Evolutionary conservation across 2,888 invertebrate species (phyloP).

Genomic region (Teleiodes luculella): DNA sequence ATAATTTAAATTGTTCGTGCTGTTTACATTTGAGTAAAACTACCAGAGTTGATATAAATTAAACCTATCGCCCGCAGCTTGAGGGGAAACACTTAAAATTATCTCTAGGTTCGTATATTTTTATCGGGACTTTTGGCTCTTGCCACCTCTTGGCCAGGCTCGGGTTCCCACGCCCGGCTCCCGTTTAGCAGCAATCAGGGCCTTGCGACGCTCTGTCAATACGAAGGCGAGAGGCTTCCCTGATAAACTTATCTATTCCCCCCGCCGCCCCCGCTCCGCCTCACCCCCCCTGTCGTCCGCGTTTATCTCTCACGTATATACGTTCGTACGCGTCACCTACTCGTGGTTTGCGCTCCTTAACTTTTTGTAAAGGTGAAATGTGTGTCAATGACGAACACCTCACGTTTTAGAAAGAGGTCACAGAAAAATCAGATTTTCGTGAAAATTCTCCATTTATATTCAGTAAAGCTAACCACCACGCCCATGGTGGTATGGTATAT

Average conservation of each 20-base stretch:
- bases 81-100: constrained; percentile 19
- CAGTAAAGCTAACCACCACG: not conserved
- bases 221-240: constrained; percentile 74
- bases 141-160: constrained; percentile 54
- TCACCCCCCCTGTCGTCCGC: constrained; percentile 52
- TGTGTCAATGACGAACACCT: constrained; percentile 5
- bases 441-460: not conserved
- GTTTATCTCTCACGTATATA: constrained; percentile 71
- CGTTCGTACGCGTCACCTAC: constrained; percentile 39
- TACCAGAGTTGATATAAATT: not conserved
- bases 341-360: constrained; percentile 12
- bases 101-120: constrained; percentile 26
- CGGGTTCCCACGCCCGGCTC: constrained; percentile 64
- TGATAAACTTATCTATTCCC: constrained; percentile 74
- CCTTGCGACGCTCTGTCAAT: constrained; percentile 75
- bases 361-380: constrained; percentile 9
- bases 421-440: not conserved
- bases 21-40: too few species aligned
- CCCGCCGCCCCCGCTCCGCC: constrained; percentile 32
- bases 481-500: too few species aligned
- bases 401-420: not conserved
- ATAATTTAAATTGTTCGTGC: too few species aligned
- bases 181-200: constrained; percentile 74
- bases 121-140: constrained; percentile 55
- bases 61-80: constrained; percentile 7